These are phyloP conservation scores for Mohoua ochrocephala DNA, from an alignment of 2,113 vertebrate genomes.

Conservation along the genomic window DNA sequence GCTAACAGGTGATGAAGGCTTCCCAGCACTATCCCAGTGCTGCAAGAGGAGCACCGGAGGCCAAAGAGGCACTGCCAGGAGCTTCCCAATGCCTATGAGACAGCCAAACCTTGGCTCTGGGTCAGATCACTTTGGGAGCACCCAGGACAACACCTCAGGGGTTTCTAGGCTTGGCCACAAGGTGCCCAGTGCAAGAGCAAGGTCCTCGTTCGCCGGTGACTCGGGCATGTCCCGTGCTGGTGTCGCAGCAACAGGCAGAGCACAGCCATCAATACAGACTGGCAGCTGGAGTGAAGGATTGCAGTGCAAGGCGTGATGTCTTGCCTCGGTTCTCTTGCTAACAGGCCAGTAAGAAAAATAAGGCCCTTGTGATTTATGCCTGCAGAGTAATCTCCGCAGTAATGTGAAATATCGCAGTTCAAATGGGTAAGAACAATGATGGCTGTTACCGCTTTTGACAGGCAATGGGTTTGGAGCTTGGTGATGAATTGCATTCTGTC, in stretches of 20 bases:
- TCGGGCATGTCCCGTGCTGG: rapidly evolving
- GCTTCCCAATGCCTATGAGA: neutral
- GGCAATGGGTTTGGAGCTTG: slow-evolving; percentile 8
- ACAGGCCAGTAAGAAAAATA: slow-evolving; percentile 34
- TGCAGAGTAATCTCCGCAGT: slow-evolving; percentile 2
- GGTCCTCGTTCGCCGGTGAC: neutral
- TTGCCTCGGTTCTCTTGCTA: slow-evolving; percentile 4
- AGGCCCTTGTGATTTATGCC: slow-evolving; percentile 39
- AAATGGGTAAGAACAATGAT: slow-evolving; percentile 46
- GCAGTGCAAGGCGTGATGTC: neutral
- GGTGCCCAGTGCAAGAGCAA: neutral
- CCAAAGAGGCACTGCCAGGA: neutral
- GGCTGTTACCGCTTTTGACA: slow-evolving; percentile 34
- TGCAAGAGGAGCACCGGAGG: neutral
- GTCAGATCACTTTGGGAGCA: neutral
- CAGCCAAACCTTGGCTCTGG: neutral
- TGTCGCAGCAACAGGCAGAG: neutral
- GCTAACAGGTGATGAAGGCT: neutral
- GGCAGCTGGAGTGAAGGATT: neutral
- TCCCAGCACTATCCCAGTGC: neutral
- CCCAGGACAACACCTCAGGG: neutral
- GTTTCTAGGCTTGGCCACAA: neutral
- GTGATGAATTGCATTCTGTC: slow-evolving; percentile 38
- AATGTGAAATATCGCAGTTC: slow-evolving; percentile 38
- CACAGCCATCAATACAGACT: neutral